Evolutionary conservation across 1,140 invertebrate genomes (phyloP), one percentile per base, ranked within the genome.

Genomic region (Globodera ellingtonae): DNA sequence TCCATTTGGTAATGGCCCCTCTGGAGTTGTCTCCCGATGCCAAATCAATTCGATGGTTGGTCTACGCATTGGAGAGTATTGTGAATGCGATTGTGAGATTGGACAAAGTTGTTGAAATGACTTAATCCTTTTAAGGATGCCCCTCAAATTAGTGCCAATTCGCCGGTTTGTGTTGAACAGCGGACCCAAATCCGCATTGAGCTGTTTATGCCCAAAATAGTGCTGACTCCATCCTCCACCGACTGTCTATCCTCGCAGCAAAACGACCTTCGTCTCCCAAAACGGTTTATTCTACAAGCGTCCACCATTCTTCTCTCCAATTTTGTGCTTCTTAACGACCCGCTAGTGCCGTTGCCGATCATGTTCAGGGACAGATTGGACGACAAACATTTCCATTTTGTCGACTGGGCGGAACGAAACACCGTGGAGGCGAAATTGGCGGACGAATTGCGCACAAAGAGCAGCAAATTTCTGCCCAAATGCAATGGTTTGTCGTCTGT

Each of bases 61-160:
- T 86, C 18, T 88, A 89, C 75, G 87, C 89, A n/a, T 66, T 82
- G 73, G 83, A 84, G 35, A 84, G 85, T 70, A 86, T 84, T 70
- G 35, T 85, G 13, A 83, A 83, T 35, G 47, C 81, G 6, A 67
- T 83, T 78, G 82, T 83, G 77, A 86, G 84, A 69, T 65, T 59
- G 44, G 79, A 50, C 72, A 67, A 67, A 46, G 21, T 79, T 70
- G 65, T 24, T 65, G 59, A 13, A 44, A 24, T 76, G 15, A 35
- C 24, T n/a, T 59, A 6, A 6, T 70, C n/a, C 0, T 65, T 5
- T 66, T 24, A 69, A 80, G 79, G 79, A 80, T 73, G 52, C 73
- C 15, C 79, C 79, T n/a, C 70, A 79, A 73, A 65, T 48, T 44
- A 8, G 46, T n/a, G 69, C 46, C 65, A 44, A 44, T 9, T 65